Base-by-base conservation (phyloP, 2,888 invertebrate genomes). In the Drosophila prostipennis region DNA sequence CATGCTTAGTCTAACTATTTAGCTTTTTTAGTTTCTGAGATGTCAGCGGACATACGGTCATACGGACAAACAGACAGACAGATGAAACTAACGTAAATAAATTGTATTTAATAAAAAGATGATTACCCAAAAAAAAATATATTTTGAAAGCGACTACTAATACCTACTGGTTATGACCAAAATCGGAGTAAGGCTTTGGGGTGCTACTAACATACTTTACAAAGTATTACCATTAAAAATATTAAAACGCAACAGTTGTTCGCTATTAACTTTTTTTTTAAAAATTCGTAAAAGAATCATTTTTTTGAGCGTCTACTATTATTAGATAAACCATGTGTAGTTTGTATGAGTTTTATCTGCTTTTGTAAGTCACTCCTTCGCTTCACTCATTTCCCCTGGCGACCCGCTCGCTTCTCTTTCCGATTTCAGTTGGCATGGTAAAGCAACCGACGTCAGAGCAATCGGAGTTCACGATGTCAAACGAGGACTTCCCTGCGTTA, bases 401-500 rank as follows among this genome's bases (percentile, higher is more conserved):
- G 57, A 14, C 64, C 64, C 64, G 6, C 57, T 67, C 37, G 4
- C 7, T 34, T n/a, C 19, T 10, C 6, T 49, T 61, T 52, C 42
- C 11, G n/a, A 14, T 90, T 92, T 54, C 92, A 96, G 96, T 97
- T 93, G 97, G 97, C 91, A 97, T 98, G 97, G 97, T 98, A 86
- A 98, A 98, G 93, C 97, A 97, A 93, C 98, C 98, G 76, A 96
- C 97, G 90, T 95, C 96, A 54, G 98, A 98, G 93, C 95, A 97
- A 90, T 97, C 96, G 79, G 98, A 98, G 93, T 98, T 98, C 93
- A 97, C 98, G 90, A 99, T 99, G 96, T 98, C 98, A 89, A 98
- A 96, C 88, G 99, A 99, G 93, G 99, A 99, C 93, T 99, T 99
- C 93, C 99, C 99, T 87, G 99, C 99, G 92, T 94, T 99, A 91